A percentile compares a stretch with the other conserved stretches of the same genome.
These are phyloP conservation scores for Brachyistius frenatus DNA, from an alignment of 2,113 vertebrate genomes.

Conservation along the genomic window DNA sequence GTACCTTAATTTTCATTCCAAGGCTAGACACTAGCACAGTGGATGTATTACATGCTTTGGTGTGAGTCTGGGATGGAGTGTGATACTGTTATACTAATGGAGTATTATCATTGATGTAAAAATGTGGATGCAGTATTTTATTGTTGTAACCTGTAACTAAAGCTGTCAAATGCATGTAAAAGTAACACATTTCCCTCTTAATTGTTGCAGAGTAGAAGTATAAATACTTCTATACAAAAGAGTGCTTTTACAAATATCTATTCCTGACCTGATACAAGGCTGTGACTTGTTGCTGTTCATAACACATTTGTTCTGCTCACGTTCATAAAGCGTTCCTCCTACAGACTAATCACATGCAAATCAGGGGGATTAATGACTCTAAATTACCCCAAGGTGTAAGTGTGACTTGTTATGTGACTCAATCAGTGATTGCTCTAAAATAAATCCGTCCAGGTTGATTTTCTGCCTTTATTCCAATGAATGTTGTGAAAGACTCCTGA, in stretches of 20 bases:
- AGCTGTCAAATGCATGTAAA: no score
- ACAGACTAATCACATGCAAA: constrained; percentile 59
- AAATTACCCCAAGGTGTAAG: constrained; percentile 59
- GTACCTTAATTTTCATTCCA: no score
- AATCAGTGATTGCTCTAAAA: constrained; percentile 46
- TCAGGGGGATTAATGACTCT: constrained; percentile 62
- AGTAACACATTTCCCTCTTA: no score
- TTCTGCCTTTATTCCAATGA: constrained; percentile 30
- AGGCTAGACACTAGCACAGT: no score
- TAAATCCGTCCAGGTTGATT: constrained; percentile 47
- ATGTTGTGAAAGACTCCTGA: constrained; percentile 32
- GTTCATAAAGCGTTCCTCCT: constrained; percentile 36
- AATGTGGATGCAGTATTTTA: neutral
- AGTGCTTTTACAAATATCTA: constrained; percentile 12
- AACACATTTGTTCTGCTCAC: constrained; percentile 4
- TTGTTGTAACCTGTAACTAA: no score
- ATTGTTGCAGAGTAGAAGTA: no score
- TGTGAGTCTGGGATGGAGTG: no score
- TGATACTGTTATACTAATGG: neutral
- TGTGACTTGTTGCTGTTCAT: neutral
- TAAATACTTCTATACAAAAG: neutral
- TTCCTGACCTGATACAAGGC: neutral
- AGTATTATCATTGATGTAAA: neutral
- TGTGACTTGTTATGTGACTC: constrained; percentile 47
- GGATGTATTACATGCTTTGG: no score